Evolutionary conservation across 2,888 invertebrate genomes (phyloP), one percentile per base, ranked within the genome.

Genomic region (Acrobasis repandana): DNA sequence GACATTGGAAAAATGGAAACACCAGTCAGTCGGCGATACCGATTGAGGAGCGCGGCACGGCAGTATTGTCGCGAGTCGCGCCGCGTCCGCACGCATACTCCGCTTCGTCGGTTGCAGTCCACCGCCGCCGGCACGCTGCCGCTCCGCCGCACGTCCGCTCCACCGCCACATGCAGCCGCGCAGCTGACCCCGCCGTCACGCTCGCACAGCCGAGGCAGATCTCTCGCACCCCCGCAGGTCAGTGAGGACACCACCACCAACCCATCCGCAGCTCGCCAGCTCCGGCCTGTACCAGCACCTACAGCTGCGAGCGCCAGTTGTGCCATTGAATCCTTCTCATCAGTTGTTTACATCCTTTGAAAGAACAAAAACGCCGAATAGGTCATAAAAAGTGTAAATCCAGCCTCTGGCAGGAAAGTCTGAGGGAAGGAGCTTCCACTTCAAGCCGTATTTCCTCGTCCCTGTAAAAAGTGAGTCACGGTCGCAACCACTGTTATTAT

Each of bases 181-280:
- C 83, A 80, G 82, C 87, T 87, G 88, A 87, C 87, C 54, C 54
- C 54, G 76, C 69, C 77, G 74, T 71, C 76, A 72, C 66, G 74
- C 57, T 59, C 68, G 69, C 68, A 67, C 72, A 68, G 63, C 68
- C 43, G 43, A 52, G 36, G 58, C 63, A 68, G 65, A 63, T 67
- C 63, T 59, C 47, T 61, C 66, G 28, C 63, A 67, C 71, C 68
- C 68, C 58, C 71, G 75, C 82, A 81, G 82, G 86, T 86, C 83
- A 86, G 87, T 85, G 52, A 14, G 46, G 20, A 16, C 43, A 1
- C 15, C 10, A 10, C 34, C 34, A 50, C 43, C 54, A 20, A 18
- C 18, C 38, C 38, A 14, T 5, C 14, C 14, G 15, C 11, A 2
- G 18, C 38, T 43, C n/a, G 14, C 43, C n/a, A 43, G 14, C 43